Evolutionary conservation across 1,140 invertebrate genomes (phyloP), one percentile per base, ranked within the genome.

Genomic region (Leguminivora glycinivorella): DNA sequence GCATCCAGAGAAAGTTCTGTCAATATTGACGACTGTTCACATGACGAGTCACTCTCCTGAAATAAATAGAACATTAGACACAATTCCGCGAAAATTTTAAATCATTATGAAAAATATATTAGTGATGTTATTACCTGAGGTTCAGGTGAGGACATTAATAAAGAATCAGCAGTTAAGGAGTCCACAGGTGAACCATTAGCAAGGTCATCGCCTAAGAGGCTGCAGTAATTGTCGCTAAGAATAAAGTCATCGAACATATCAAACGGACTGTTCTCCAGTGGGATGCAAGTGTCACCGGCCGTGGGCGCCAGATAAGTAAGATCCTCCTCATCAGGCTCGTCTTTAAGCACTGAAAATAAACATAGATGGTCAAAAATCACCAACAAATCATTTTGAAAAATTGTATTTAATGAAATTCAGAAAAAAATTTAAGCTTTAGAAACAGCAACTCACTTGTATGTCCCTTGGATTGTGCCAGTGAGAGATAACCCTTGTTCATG

Each of bases 401-500:
- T 75, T 7, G 1, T 10, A 22, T 7, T 22, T 9, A 52, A 22
- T 52, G 19, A 52, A 22, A 6, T 19, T 7, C 6, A 52, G 19
- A 17, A 10, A 52, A 19, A 19, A 17, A 22, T 43, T 43, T 83
- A 86, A 85, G 79, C 80, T 81, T 75, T 79, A 73, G 75, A 75
- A 78, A 76, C 83, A 74, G 75, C 75, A 72, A 90, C 96, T 95
- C 93, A 97, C 96, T 96, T 91, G 96, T 97, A 84, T 96, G 92
- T 76, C 95, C 95, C 81, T 96, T 95, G 90, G 98, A 95, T 83
- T 97, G 96, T 77, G 95, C 95, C 90, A 97, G 97, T 84, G 95
- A 96, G 77, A 98, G 93, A 92, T 96, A 98, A 79, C 96, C 96
- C 92, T 97, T 96, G 92, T 96, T 97, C 97, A 98, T 98, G 89